Evolutionary conservation across 2,888 invertebrate genomes (phyloP).

Genomic region (Drosophila vallismaia): DNA sequence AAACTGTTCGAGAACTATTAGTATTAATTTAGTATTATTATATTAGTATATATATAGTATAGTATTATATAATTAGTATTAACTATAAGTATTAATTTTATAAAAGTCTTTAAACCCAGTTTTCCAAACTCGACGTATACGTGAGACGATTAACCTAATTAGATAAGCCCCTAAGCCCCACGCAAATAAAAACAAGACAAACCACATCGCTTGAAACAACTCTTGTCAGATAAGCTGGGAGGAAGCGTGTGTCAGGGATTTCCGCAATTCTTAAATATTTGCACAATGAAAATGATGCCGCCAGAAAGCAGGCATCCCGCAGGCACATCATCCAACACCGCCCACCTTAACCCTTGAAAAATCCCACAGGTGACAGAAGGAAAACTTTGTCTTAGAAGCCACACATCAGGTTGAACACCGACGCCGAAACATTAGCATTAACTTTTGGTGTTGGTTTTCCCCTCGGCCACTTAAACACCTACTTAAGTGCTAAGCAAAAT

Average conservation of each 20-base stretch:
- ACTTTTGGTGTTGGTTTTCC: constrained; percentile 23
- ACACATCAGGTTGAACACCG: constrained; percentile 30
- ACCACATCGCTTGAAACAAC: constrained; percentile 9
- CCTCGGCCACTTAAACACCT: constrained; percentile 56
- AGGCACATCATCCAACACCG: neutral
- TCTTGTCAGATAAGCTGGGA: constrained; percentile 21
- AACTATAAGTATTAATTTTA: too few relatives aligned
- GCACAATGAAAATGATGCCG: constrained; percentile 29
- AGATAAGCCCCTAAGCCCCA: constrained; percentile 14
- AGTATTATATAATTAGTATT: neutral
- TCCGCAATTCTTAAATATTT: constrained; percentile 62
- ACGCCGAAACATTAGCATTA: constrained; percentile 25
- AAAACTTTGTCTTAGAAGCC: constrained; percentile 38
- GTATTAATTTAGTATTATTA: neutral
- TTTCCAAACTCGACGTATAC: constrained; percentile 2
- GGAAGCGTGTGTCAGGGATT: constrained; percentile 37
- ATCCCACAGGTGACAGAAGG: constrained; percentile 35
- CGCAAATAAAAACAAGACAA: constrained; percentile 15
- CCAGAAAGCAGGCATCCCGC: constrained; percentile 11
- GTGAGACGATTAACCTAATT: constrained; percentile 33
- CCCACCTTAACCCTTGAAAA: constrained; percentile 16
- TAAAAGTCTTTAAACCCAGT: neutral
- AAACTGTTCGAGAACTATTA: neutral
- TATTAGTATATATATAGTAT: too few relatives aligned
- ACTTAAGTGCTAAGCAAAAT: constrained; percentile 56